These are phyloP conservation scores for Perizoma affinitatum DNA, from an alignment of 2,888 invertebrate species.

Conservation along the genomic window DNA sequence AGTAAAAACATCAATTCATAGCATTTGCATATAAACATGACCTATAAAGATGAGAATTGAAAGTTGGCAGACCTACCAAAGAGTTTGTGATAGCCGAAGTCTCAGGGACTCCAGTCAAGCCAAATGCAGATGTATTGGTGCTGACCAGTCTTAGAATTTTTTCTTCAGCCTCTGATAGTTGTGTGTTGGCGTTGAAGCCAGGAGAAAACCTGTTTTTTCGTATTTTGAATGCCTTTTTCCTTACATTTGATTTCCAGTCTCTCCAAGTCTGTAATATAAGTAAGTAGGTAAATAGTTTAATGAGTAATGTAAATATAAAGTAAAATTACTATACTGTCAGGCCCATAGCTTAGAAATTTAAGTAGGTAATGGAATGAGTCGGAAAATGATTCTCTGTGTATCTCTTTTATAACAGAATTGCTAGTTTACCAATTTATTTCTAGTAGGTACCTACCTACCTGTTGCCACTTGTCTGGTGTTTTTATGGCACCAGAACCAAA, in stretches of 20 bases:
- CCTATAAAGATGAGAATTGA: no score
- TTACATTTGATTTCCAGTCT: conserved; percentile 70
- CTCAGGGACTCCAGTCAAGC: conserved; percentile 61
- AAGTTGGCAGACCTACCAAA: conserved; percentile 43
- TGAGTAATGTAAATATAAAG: no score
- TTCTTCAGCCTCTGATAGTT: conserved; percentile 63
- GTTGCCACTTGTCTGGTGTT: conserved; percentile 71
- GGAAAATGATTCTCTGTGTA: no score
- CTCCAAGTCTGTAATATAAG: conserved; percentile 58
- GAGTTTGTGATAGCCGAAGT: conserved; percentile 51
- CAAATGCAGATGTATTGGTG: conserved; percentile 62
- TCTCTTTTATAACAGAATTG: no score
- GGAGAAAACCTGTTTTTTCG: conserved; percentile 62
- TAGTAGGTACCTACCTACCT: conserved; percentile 30
- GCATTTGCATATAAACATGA: not conserved
- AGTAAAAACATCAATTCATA: not conserved
- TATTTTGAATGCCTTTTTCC: conserved; percentile 67
- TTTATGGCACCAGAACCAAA: conserved; percentile 67
- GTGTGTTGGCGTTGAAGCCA: conserved; percentile 54
- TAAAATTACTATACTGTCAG: no score
- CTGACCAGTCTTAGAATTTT: conserved; percentile 63
- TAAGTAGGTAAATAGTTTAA: not conserved
- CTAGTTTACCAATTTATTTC: no score
- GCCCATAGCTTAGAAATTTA: no score
- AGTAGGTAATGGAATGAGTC: no score